A percentile compares a stretch with the other conserved stretches of the same genome.
These are phyloP conservation scores for Coryphaenoides rupestris DNA, from an alignment of 2,113 vertebrate species.

Conservation along the genomic window DNA sequence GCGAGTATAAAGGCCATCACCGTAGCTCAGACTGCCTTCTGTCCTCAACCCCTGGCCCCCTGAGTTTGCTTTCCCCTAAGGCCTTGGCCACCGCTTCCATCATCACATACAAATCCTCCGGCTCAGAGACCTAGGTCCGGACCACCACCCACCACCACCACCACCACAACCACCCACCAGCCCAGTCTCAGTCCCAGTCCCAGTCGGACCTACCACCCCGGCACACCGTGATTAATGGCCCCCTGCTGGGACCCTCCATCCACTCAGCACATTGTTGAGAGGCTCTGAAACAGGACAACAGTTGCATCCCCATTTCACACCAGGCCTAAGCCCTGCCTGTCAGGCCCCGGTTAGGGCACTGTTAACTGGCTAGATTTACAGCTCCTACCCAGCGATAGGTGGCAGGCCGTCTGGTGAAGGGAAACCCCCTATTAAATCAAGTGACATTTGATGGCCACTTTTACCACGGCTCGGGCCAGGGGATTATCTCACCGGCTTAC, in stretches of 20 bases:
- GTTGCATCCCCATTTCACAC: constrained; percentile 79
- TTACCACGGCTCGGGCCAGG: constrained; percentile 31
- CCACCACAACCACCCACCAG: constrained; percentile 8
- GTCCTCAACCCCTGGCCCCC: constrained; percentile 1
- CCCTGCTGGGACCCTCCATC: constrained; percentile 72
- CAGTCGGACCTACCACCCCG: constrained; percentile 12
- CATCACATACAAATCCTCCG: constrained; percentile 65
- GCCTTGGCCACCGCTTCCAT: constrained; percentile 70
- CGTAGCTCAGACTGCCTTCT: background rate
- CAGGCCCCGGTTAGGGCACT: constrained; percentile 75
- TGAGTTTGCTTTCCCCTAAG: constrained; percentile 59
- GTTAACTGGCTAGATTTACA: constrained; percentile 84
- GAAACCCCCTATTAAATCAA: constrained; percentile 44
- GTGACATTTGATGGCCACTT: constrained; percentile 43
- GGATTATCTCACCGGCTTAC: constrained; percentile 13
- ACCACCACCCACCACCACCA: background rate
- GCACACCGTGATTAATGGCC: constrained; percentile 77
- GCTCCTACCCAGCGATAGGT: constrained; percentile 69
- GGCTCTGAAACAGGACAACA: constrained; percentile 77
- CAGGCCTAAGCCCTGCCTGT: constrained; percentile 75
- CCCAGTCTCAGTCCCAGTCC: too few relatives aligned
- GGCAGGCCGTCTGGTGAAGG: constrained; percentile 50
- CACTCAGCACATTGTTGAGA: constrained; percentile 79
- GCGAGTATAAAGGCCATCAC: background rate
- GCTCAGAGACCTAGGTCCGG: constrained; percentile 3